A percentile compares a stretch with the other conserved stretches of the same genome.
Evolutionary conservation across 2,797 vertebrate species (phyloP).

Genomic region (Loris lydekkerianus): DNA sequence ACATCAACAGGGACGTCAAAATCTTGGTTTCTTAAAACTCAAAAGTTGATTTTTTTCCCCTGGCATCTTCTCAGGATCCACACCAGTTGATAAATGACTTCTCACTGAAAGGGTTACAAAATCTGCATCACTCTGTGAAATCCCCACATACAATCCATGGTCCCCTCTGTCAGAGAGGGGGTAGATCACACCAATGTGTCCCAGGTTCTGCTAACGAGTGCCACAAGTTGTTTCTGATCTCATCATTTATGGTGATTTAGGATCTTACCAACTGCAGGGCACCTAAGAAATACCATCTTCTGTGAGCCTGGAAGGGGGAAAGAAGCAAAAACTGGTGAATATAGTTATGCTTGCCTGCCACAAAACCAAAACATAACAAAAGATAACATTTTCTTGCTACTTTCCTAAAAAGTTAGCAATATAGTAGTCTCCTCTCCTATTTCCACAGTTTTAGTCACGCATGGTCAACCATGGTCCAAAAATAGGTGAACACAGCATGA

Average conservation of each 20-base stretch:
- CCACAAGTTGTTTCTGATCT: background rate
- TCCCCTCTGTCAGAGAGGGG: background rate
- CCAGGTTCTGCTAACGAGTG: background rate
- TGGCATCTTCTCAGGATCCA: background rate
- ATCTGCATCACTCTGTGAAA: background rate
- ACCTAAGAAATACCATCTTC: background rate
- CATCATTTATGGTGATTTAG: background rate
- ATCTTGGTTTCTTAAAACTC: background rate
- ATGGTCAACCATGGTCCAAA: background rate
- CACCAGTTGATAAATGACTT: rapidly evolving
- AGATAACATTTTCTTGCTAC: background rate
- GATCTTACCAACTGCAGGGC: background rate
- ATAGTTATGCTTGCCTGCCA: background rate
- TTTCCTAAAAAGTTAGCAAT: background rate
- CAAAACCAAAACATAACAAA: background rate
- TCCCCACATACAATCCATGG: background rate
- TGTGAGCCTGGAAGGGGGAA: background rate
- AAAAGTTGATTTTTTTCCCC: background rate
- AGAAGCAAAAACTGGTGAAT: background rate
- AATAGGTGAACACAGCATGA: background rate
- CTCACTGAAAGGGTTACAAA: background rate
- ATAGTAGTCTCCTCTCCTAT: background rate
- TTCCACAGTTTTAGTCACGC: background rate
- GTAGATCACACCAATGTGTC: background rate
- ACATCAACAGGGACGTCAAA: rapidly evolving